These are phyloP conservation scores for Cairina moschata DNA, from an alignment of 2,113 vertebrate genomes.

Conservation along the genomic window DNA sequence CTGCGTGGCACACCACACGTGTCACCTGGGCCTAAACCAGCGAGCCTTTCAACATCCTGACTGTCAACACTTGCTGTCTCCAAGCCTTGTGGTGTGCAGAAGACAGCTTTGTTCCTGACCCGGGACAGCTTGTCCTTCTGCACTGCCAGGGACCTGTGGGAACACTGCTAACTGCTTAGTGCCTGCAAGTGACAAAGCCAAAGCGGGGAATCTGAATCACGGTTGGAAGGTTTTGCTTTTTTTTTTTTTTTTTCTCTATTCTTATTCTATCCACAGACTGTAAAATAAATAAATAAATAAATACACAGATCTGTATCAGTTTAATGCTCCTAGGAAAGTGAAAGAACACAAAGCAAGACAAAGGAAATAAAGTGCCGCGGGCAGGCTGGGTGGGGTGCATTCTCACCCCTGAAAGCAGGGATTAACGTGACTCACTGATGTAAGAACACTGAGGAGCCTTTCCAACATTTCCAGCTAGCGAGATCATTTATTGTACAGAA, in stretches of 20 bases:
- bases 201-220: not conserved
- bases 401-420: not conserved
- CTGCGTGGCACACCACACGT: not conserved
- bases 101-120: constrained; percentile 22
- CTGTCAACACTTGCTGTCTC: not conserved
- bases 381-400: not conserved
- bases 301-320: not conserved
- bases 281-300: not conserved
- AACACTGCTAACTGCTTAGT: not conserved
- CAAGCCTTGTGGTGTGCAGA: not conserved
- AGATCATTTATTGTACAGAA: not conserved
- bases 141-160: fast-evolving
- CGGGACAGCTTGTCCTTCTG: not conserved
- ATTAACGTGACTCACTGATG: constrained; percentile 8
- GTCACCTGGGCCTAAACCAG: not conserved
- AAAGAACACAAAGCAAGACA: not conserved
- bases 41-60: not conserved
- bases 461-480: not conserved
- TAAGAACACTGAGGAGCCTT: fast-evolving
- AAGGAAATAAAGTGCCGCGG: not conserved
- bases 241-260: not conserved
- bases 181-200: not conserved
- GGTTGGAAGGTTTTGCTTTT: not conserved
- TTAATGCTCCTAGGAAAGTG: not conserved
- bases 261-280: not conserved